Evolutionary conservation across 2,113 vertebrate genomes (phyloP), one percentile per base, ranked within the genome.

Genomic region (Lynx canadensis): DNA sequence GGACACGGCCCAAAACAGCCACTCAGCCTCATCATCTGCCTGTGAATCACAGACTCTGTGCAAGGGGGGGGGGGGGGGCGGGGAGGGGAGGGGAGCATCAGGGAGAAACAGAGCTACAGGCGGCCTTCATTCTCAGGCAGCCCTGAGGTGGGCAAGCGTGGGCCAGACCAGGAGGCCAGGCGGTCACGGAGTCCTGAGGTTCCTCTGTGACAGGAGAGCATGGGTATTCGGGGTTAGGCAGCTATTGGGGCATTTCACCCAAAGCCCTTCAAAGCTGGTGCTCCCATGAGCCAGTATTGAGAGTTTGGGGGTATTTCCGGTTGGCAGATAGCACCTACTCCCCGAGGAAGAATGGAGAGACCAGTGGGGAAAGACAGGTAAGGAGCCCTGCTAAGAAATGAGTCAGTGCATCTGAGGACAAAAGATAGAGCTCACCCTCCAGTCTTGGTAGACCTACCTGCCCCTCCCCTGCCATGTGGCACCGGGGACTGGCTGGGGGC

Each of bases 381-480:
- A 81, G 84, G 50, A 29, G 52, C 63, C 19, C 31, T 15, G 36
- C 19, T 29, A 81, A 13, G 31, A 66, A 19, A n/a, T 16, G 25
- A 21, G 19, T 21, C 0, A 1, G 36, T 16, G 45, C 48, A 31
- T 31, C 18, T 60, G 19, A 1, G 27, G 48, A 71, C 3, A 57
- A 38, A 69, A 38, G n/a, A 3, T 10, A 29, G 36, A 1, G 3
- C n/a, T n/a, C 45, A 4, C 9, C 63, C 19, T 95, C 81, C 31
- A 11, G 9, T 55, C 50, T 25, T 11, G 25, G 33, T 0, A 8
- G 50, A 63, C 14, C 9, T 9, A 1, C 36, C 25, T 2, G 14
- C 2, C 13, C 48, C 21, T 0, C 1, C 14, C 45, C n/a, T 1
- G 4, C 27, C 41, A 0, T 1, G 7, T 0, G 8, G 5, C 33